phyloP scores from a whole-genome alignment of 1,140 invertebrate species.

The Eurosta solidaginis region DNA sequence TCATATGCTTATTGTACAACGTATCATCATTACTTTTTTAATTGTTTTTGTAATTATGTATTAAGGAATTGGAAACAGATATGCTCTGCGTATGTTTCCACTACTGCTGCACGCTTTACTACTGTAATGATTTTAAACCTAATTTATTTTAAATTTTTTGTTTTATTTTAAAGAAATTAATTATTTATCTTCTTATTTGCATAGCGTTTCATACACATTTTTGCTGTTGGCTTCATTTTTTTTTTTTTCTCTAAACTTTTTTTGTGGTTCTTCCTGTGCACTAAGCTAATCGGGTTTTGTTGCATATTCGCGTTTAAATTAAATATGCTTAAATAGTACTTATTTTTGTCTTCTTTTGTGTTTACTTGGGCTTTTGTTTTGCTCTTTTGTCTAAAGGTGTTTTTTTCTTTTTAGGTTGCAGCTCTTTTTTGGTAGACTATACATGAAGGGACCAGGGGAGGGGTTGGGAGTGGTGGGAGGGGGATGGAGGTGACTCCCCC shows the following conservation, averaged over 20 bases:
- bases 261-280: conserved; percentile 10
- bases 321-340: conserved; percentile 21
- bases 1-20: conserved; percentile 25
- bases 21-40: background rate
- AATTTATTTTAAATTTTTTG: conserved; percentile 2
- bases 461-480: too few species aligned
- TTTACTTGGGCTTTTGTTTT: background rate
- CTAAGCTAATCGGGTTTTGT: background rate
- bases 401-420: background rate
- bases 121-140: too few species aligned
- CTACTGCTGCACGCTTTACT: background rate
- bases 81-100: background rate
- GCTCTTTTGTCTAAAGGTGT: background rate
- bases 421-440: too few species aligned
- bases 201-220: background rate
- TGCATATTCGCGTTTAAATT: conserved; percentile 5
- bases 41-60: too few species aligned
- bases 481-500: too few species aligned
- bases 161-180: conserved; percentile 27
- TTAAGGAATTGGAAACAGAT: conserved; percentile 19
- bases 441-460: too few species aligned
- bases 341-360: background rate
- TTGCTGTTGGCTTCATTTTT: background rate
- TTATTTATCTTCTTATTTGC: background rate
- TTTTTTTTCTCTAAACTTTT: background rate